Percentiles rank a stretch among this genome's conserved stretches.
phyloP scores from a whole-genome alignment of 1,140 invertebrate genomes.

The Mercenaria mercenaria region DNA sequence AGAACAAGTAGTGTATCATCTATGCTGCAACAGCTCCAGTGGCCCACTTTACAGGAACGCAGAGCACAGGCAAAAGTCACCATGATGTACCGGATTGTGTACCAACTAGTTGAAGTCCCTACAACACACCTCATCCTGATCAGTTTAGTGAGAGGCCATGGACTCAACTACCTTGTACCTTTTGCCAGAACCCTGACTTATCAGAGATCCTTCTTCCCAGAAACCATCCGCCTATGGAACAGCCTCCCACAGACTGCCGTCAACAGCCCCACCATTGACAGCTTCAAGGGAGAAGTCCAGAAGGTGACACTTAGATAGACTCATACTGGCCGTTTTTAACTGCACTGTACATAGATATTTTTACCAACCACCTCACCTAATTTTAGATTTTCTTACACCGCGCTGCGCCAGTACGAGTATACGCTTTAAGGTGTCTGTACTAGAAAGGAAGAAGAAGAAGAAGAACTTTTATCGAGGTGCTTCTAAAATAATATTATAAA shows the following conservation, averaged over 20 bases:
- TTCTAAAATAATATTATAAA: too few relatives aligned
- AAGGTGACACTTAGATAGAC: not conserved
- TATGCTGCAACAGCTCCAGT: not conserved
- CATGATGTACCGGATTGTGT: not conserved
- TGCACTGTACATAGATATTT: not conserved
- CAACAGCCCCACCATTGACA: not conserved
- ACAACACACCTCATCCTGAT: not conserved
- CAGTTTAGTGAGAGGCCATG: not conserved
- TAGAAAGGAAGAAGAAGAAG: constrained; percentile 35
- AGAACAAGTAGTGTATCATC: not conserved
- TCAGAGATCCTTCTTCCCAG: constrained; percentile 36
- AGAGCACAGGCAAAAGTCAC: constrained; percentile 27
- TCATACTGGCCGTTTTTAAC: not conserved
- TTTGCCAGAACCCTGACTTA: not conserved
- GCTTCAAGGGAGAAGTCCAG: not conserved
- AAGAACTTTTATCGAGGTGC: too few relatives aligned
- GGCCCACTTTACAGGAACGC: constrained; percentile 17
- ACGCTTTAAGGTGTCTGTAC: not conserved
- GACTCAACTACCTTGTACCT: constrained; percentile 12
- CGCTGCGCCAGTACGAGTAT: constrained; percentile 22
- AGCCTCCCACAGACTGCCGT: not conserved
- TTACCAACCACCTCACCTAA: not conserved
- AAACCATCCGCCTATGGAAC: constrained; percentile 3
- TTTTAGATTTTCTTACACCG: not conserved
- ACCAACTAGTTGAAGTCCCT: constrained; percentile 23